A percentile compares a stretch with the other conserved stretches of the same genome.
phyloP scores from a whole-genome alignment of 2,113 vertebrate species.

The Oncorhynchus clarkii region DNA sequence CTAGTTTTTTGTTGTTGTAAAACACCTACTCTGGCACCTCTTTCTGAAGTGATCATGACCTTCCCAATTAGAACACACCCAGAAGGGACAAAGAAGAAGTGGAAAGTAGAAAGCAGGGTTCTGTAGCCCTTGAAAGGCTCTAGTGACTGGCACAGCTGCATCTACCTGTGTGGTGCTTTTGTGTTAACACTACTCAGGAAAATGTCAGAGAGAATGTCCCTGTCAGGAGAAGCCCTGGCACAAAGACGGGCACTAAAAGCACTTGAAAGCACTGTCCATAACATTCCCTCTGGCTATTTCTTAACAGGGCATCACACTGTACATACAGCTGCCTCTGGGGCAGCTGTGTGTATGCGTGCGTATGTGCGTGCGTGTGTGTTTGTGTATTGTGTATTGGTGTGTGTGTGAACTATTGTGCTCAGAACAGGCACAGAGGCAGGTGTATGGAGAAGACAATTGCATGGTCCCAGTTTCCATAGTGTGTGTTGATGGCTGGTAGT shows the following conservation, averaged over 20 bases:
- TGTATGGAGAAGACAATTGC: no score
- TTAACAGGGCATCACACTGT: conserved; percentile 4
- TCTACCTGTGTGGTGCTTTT: background rate
- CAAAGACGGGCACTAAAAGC: conserved; percentile 56
- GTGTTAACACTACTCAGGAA: background rate
- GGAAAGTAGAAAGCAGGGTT: background rate
- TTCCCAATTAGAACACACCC: background rate
- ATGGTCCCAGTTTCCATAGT: no score
- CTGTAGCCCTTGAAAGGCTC: background rate
- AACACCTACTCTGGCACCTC: background rate
- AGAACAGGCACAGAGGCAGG: no score
- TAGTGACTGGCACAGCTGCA: background rate
- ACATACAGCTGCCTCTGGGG: conserved; percentile 16
- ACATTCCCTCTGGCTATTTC: conserved; percentile 39
- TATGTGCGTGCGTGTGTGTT: conserved; percentile 7
- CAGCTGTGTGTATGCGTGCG: conserved; percentile 15
- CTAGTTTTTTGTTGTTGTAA: background rate
- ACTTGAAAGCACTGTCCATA: conserved; percentile 38
- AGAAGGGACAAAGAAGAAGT: background rate
- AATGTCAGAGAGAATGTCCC: conserved; percentile 52
- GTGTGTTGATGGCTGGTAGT: no score
- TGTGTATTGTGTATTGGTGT: background rate
- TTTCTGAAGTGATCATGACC: background rate
- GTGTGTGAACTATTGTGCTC: no score
- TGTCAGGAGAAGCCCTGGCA: conserved; percentile 44